Percentiles rank a stretch among this genome's conserved stretches.
Evolutionary conservation across 2,797 vertebrate species (phyloP).

Genomic region (Microctenopoma lineatum): DNA sequence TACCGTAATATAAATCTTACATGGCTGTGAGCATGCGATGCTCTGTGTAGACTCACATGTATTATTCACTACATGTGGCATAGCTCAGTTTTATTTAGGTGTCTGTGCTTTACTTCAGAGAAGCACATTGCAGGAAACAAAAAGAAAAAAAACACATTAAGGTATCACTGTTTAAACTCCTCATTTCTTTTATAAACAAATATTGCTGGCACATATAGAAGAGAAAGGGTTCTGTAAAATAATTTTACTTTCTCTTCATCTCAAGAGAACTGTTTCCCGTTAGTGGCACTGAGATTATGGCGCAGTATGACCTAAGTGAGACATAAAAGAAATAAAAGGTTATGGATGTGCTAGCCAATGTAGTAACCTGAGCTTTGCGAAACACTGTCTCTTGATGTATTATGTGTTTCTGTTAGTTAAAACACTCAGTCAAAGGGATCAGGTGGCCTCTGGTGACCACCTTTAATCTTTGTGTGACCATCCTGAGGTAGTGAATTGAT

Average conservation of each 20-base stretch:
- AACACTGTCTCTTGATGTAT: slow-evolving; percentile 52
- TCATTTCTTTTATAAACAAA: neutral
- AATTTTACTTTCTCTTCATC: slow-evolving; percentile 41
- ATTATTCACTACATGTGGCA: neutral
- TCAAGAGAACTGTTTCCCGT: slow-evolving; percentile 48
- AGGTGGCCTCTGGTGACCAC: slow-evolving; percentile 7
- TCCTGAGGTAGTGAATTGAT: slow-evolving; percentile 12
- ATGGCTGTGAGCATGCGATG: slow-evolving; percentile 4
- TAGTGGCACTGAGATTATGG: slow-evolving; percentile 56
- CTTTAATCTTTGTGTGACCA: slow-evolving; percentile 17
- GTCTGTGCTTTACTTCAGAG: neutral
- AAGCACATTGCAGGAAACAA: neutral
- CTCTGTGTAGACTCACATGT: slow-evolving; percentile 15
- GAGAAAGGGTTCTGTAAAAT: slow-evolving; percentile 31
- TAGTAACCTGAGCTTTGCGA: slow-evolving; percentile 57
- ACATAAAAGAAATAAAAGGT: slow-evolving; percentile 58
- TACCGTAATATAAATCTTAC: neutral
- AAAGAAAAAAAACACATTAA: neutral
- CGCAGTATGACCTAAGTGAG: slow-evolving; percentile 48
- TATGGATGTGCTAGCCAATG: slow-evolving; percentile 51
- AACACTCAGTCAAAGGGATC: slow-evolving; percentile 23
- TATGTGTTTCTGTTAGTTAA: slow-evolving; percentile 46
- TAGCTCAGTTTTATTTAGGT: neutral
- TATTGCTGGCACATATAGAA: neutral
- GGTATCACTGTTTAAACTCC: neutral